Conservation (phyloP, 1,140 invertebrate genomes). For the Diploscapter pachys region DNA sequence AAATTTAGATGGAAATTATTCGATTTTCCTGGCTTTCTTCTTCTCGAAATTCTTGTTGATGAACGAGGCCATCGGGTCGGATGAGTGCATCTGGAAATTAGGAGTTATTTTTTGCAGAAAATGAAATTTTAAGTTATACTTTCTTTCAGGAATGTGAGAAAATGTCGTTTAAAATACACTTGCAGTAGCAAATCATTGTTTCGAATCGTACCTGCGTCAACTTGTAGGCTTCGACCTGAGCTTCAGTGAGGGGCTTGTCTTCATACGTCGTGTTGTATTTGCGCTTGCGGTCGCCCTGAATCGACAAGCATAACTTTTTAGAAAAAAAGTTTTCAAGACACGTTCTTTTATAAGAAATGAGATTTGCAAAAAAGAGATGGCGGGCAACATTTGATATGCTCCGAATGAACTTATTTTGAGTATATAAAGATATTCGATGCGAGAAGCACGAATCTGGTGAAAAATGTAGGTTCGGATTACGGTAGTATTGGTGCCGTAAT, state of each 20-base stretch:
- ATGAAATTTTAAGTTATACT: background rate
- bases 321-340: background rate
- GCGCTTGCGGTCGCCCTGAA: constrained; percentile 34
- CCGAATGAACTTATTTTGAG: too few species aligned
- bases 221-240: constrained; percentile 16
- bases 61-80: constrained; percentile 41
- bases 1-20: background rate
- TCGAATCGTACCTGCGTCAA: background rate
- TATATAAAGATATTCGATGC: too few species aligned
- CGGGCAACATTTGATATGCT: too few species aligned
- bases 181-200: background rate
- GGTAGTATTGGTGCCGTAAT: too few species aligned
- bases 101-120: background rate
- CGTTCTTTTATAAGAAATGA: background rate
- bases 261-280: constrained; percentile 36
- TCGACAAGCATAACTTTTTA: background rate
- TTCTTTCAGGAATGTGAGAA: background rate
- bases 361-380: background rate
- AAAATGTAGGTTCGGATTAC: background rate
- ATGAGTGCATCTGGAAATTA: constrained; percentile 29
- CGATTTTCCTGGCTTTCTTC: constrained; percentile 8
- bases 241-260: constrained; percentile 26
- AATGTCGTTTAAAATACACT: too few species aligned
- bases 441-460: background rate
- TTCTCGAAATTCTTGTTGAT: constrained; percentile 29